Conservation (phyloP, 2,113 vertebrate species). For the Cyanoderma ruficeps region DNA sequence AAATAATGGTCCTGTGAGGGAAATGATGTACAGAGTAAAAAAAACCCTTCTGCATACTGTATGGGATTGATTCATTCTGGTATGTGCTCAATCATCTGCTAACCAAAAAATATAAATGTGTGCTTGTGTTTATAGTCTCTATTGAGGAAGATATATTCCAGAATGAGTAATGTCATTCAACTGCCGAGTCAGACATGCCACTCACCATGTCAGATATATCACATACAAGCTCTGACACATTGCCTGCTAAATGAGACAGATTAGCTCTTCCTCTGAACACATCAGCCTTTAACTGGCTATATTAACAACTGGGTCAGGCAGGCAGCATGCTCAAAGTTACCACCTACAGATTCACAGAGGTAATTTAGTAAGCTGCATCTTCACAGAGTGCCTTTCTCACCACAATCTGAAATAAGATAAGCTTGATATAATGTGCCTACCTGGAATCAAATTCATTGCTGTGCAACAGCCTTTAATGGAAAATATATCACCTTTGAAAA, state of each 20-base stretch:
- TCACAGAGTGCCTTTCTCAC: background rate
- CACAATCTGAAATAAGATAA: background rate
- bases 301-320: background rate
- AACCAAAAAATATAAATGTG: background rate
- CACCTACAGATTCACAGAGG: background rate
- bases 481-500: background rate
- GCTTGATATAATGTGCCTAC: background rate
- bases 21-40: background rate
- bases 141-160: background rate
- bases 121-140: background rate
- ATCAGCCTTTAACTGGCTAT: background rate
- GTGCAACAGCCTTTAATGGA: background rate
- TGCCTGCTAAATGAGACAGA: constrained; percentile 3
- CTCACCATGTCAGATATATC: constrained; percentile 4
- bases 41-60: background rate
- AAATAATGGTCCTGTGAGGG: background rate
- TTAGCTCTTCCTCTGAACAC: constrained; percentile 2
- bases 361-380: background rate
- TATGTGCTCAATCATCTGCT: background rate
- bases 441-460: background rate
- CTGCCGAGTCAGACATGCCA: background rate
- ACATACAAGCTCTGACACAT: background rate
- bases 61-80: background rate
- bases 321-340: background rate
- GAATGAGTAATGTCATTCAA: background rate